Base-by-base conservation (phyloP, 2,888 invertebrate genomes). In the Antheraea yamamai region DNA sequence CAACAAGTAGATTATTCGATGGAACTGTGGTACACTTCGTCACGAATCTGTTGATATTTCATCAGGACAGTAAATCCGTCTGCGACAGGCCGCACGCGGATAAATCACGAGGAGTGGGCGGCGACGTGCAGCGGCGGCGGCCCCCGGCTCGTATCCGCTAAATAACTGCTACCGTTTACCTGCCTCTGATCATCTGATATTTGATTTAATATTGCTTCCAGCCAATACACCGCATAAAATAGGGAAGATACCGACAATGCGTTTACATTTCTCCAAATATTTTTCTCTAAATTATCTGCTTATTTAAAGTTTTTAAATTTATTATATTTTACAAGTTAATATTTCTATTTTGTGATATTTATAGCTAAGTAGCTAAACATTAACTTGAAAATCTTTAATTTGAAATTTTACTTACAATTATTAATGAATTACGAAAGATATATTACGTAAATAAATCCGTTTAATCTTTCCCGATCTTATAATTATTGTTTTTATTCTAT, bases 131-230 rank as follows among this genome's bases (percentile, higher is more conserved):
- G 77, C 77, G 81, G 86, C 78, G 77, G 77, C 77, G 81, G 86
- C 88, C 86, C 84, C 88, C 84, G 88, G 85, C 88, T 83, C 85
- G 85, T 85, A 85, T 86, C 86, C 81, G 89, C 89, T 90, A 88
- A 90, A 90, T 91, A 91, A 91, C 92, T 87, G 94, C 94, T 94
- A 94, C 94, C 92, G 94, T 94, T 94, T 93, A 91, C 93, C 88
- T 92, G 91, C 89, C 89, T 85, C 89, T 88, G 93, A 93, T 93
- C 93, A 92, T 92, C 92, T 91, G 93, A 93, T 93, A 93, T 89
- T 89, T 92, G 93, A 93, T 93, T 93, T 94, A 93, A 90, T 90
- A 87, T 85, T 85, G 87, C 89, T 88, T 84, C 86, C 84, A 86
- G 87, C 85, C 82, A 85, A 83, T 84, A 83, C 84, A 76, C 84